Evolutionary conservation across 1,140 invertebrate species (phyloP), one percentile per base, ranked within the genome.

Genomic region (Monomorium pharaonis): DNA sequence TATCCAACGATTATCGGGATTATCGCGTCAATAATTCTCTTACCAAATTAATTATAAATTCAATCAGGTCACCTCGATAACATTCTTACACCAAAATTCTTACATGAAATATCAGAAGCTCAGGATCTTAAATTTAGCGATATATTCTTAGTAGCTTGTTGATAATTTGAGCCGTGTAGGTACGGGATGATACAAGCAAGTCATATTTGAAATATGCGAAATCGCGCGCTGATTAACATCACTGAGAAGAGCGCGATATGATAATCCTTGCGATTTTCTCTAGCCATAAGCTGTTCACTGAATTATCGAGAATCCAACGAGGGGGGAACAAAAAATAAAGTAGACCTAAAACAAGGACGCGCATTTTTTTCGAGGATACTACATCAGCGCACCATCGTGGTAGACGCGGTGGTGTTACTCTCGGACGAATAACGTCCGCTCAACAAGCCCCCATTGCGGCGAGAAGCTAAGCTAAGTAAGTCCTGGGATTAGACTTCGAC

Each of bases 381-480:
- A 37, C 54, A 37, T 27, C 16, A 7, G 16, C 12, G 16, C 60
- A 65, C 33, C n/a, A 30, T 37, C 27, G n/a, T 27, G 21, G n/a
- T n/a, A n/a, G n/a, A n/a, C 7, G 7, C 21, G 16, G 7, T 75
- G 51, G 16, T 24, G 33, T 60, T n/a, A 44, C 49, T 33, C 33
- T n/a, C 12, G 14, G 24, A 16, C 14, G 18, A 30, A 33, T 10
- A 30, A 33, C 6, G 7, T 33, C 14, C 18, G 24, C 51, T 81
- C 51, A 47, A 58, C 37, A 30, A 58, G 37, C 27, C 24, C 44
- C 72, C 37, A 18, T 30, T 14, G 12, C 44, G 18, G n/a, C 58
- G 47, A 27, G 47, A 30, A 81, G 37, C 86, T 91, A 95, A 90
- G 93, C 92, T 58, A 94, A 76, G 70, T 94, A 94, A 86, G 93